These are phyloP conservation scores for Danionella dracula DNA, from an alignment of 2,797 vertebrate genomes.

Conservation along the genomic window DNA sequence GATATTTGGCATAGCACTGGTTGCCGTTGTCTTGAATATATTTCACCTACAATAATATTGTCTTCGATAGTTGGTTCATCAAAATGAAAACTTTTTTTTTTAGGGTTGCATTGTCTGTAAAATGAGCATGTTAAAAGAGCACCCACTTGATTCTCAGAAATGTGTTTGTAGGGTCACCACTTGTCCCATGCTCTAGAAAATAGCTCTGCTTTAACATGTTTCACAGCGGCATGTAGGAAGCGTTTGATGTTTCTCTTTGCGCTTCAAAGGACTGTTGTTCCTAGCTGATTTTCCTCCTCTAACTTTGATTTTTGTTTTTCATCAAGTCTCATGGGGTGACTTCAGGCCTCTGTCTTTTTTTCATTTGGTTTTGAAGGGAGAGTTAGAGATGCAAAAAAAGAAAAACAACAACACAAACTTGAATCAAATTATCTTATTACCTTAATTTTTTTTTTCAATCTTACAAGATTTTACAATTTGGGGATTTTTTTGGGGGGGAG, in stretches of 20 bases:
- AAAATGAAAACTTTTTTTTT: too few relatives aligned
- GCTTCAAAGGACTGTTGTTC: conserved; percentile 17
- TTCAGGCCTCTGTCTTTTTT: not conserved
- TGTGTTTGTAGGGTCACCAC: not conserved
- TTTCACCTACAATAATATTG: too few relatives aligned
- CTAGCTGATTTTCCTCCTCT: not conserved
- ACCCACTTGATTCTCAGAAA: not conserved
- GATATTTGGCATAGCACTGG: too few relatives aligned
- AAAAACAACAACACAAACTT: not conserved
- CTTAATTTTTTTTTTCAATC: too few relatives aligned
- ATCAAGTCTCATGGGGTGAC: not conserved
- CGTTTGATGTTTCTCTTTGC: conserved; percentile 15
- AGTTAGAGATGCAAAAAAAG: not conserved
- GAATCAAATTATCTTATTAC: too few relatives aligned
- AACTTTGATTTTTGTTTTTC: conserved; percentile 9
- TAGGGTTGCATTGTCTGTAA: not conserved
- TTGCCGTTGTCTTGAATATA: too few relatives aligned
- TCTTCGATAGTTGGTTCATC: too few relatives aligned
- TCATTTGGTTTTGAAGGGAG: not conserved
- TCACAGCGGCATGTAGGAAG: conserved; percentile 5
- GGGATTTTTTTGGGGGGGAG: too few relatives aligned
- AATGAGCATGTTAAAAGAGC: not conserved
- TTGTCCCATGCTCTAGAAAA: conserved; percentile 21
- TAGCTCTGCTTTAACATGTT: conserved; percentile 4
- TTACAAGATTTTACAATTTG: too few relatives aligned